Evolutionary conservation across 2,797 vertebrate genomes (phyloP).

Genomic region (Sebastes matsubarae): DNA sequence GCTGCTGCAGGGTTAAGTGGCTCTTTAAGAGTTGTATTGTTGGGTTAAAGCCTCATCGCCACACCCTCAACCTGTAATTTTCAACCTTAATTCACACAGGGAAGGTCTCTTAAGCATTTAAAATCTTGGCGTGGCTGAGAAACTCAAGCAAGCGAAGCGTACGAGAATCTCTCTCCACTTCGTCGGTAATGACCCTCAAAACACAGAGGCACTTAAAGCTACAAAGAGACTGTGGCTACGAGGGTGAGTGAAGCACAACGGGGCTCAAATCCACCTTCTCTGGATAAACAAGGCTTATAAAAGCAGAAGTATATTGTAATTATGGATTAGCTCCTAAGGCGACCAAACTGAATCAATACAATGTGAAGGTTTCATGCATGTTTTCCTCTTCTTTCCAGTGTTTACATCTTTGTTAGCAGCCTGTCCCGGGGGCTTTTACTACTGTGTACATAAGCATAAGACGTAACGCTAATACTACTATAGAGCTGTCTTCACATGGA

Average conservation of each 20-base stretch:
- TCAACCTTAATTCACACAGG: slow-evolving; percentile 36
- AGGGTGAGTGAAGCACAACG: slow-evolving; percentile 21
- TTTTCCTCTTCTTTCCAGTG: not conserved
- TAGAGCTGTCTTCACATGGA: not conserved
- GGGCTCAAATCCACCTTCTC: not conserved
- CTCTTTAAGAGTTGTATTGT: slow-evolving; percentile 27
- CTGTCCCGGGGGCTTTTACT: not conserved
- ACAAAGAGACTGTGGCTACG: not conserved
- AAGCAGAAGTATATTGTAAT: not conserved
- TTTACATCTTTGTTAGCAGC: not conserved
- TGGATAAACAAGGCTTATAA: not conserved
- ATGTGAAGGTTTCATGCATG: not conserved
- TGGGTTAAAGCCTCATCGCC: slow-evolving; percentile 13
- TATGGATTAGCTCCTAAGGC: slow-evolving; percentile 16
- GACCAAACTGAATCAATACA: slow-evolving; percentile 9
- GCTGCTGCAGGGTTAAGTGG: slow-evolving; percentile 34
- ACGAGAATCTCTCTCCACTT: slow-evolving; percentile 40
- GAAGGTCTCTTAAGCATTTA: slow-evolving; percentile 25
- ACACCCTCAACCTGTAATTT: slow-evolving; percentile 46
- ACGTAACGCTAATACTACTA: not conserved
- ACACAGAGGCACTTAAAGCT: slow-evolving; percentile 52
- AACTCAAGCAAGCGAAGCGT: slow-evolving; percentile 28
- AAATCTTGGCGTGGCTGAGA: slow-evolving; percentile 18
- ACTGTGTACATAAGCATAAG: not conserved
- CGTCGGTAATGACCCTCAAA: slow-evolving; percentile 58